phyloP scores from a whole-genome alignment of 2,113 vertebrate species.

The Ctenomys sociabilis region DNA sequence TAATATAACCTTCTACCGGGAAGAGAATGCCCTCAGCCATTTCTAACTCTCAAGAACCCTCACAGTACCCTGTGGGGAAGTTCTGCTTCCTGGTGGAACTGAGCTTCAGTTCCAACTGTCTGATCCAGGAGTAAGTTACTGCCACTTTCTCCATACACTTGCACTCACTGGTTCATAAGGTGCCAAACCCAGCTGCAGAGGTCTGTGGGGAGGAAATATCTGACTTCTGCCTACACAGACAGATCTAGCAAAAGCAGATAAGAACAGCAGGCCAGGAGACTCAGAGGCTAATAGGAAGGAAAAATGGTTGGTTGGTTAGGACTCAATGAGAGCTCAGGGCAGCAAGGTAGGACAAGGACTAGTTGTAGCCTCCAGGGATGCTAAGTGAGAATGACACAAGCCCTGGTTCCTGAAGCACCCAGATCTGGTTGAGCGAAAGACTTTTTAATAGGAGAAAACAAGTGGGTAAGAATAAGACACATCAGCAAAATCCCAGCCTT shows the following conservation, averaged over 20 bases:
- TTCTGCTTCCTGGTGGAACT: not conserved
- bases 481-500: not conserved
- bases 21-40: not conserved
- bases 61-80: not conserved
- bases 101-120: not conserved
- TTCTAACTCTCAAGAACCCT: not conserved
- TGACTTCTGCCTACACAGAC: not conserved
- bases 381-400: not conserved
- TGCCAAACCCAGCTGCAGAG: not conserved
- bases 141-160: not conserved
- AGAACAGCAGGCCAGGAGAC: not conserved
- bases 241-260: slow-evolving; percentile 10
- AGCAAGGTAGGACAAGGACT: not conserved
- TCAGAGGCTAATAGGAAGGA: not conserved
- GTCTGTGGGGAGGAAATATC: not conserved
- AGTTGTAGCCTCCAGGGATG: not conserved
- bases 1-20: slow-evolving; percentile 6
- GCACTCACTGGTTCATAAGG: not conserved
- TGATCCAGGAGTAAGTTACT: not conserved
- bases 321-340: not conserved
- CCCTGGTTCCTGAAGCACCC: not conserved
- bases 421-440: not conserved
- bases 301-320: not conserved
- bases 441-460: not conserved
- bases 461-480: not conserved